Percentiles rank a stretch among this genome's conserved stretches.
These are phyloP conservation scores for Poliocrania exsul DNA, from an alignment of 2,797 vertebrate genomes.

Conservation along the genomic window DNA sequence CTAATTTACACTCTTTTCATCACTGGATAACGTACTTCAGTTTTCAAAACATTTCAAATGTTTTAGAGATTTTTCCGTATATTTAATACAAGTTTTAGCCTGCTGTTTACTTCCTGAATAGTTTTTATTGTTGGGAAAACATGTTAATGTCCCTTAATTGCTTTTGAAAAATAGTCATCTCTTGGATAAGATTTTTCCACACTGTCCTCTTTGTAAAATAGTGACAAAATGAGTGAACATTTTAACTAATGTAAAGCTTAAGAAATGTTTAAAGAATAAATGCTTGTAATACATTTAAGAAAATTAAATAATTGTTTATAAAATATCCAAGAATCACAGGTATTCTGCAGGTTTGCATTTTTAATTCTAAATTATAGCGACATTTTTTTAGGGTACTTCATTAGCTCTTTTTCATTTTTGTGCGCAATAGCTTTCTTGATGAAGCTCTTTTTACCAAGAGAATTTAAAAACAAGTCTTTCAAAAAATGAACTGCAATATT, in stretches of 20 bases:
- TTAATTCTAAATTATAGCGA: background rate
- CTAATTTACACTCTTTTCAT: background rate
- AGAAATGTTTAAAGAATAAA: background rate
- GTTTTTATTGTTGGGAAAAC: background rate
- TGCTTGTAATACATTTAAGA: background rate
- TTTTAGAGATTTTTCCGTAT: background rate
- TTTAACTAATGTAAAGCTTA: background rate
- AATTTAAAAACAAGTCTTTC: background rate
- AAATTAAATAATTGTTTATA: background rate
- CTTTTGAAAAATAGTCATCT: background rate
- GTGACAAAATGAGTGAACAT: background rate
- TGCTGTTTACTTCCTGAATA: background rate
- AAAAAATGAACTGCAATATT: background rate
- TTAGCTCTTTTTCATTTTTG: background rate
- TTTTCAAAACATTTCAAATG: background rate
- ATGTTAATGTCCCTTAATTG: background rate
- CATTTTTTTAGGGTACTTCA: background rate
- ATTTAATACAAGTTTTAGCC: background rate
- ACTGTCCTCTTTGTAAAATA: background rate
- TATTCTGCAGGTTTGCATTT: background rate
- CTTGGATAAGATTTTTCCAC: background rate
- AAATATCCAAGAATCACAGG: background rate
- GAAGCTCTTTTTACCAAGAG: background rate
- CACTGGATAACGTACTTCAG: background rate
- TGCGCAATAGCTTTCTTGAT: background rate